These are phyloP conservation scores for Nothoprocta pentlandii DNA, from an alignment of 2,113 vertebrate species.

Conservation along the genomic window DNA sequence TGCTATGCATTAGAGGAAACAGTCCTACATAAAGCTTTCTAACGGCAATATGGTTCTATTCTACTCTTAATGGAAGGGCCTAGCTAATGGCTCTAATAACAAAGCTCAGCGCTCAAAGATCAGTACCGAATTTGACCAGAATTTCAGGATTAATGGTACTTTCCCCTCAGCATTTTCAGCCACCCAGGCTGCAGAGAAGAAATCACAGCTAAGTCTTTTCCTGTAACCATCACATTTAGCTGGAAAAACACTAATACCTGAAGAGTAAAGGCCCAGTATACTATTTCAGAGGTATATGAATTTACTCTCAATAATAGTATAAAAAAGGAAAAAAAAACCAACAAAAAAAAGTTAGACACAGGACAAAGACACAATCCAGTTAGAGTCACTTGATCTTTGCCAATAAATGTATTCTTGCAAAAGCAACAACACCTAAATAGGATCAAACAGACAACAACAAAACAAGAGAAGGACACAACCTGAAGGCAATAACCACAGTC, in stretches of 20 bases:
- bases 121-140: background rate
- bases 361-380: background rate
- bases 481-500: background rate
- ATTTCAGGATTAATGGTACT: background rate
- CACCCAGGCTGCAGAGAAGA: background rate
- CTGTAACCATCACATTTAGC: background rate
- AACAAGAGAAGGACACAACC: background rate
- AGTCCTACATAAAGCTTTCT: background rate
- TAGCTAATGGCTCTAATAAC: background rate
- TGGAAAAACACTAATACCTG: background rate
- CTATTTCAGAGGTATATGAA: background rate
- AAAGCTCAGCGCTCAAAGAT: background rate
- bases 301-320: background rate
- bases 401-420: background rate
- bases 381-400: background rate
- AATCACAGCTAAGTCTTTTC: background rate
- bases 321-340: too few relatives aligned
- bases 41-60: background rate
- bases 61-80: background rate
- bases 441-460: background rate
- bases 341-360: background rate
- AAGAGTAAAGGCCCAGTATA: background rate
- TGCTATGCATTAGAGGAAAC: background rate
- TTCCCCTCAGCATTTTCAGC: background rate
- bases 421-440: background rate